Evolutionary conservation across 2,113 vertebrate genomes (phyloP).

Genomic region (Terrapene triunguis): DNA sequence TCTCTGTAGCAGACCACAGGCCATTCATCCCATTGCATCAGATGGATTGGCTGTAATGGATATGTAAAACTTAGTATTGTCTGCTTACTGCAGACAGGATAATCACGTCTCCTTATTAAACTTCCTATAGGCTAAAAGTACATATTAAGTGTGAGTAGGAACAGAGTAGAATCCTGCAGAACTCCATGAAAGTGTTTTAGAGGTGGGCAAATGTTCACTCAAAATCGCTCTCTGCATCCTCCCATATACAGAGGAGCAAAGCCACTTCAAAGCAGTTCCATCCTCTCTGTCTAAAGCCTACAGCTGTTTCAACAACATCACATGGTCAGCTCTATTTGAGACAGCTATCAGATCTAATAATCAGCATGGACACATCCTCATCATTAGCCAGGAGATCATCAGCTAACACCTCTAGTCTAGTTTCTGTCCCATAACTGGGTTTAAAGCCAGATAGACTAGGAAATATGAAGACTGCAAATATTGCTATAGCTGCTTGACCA

Average conservation of each 20-base stretch:
- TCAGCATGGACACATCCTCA: neutral
- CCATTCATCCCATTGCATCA: neutral
- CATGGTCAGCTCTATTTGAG: neutral
- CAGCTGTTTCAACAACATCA: accelerated
- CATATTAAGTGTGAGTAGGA: neutral
- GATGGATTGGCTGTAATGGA: neutral
- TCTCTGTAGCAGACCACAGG: neutral
- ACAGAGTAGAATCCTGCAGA: neutral
- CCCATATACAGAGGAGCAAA: neutral
- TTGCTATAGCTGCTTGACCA: neutral
- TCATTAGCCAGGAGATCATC: neutral
- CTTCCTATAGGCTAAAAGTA: neutral
- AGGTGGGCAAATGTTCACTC: neutral
- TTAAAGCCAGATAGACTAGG: neutral
- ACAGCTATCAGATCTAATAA: neutral
- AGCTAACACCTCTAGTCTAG: neutral
- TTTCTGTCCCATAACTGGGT: neutral
- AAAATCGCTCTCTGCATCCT: neutral
- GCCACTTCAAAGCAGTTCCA: neutral
- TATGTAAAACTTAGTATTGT: neutral
- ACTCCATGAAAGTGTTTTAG: neutral
- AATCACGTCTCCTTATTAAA: neutral
- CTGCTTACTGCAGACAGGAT: neutral
- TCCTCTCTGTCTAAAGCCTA: neutral
- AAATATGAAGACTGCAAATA: neutral